Evolutionary conservation across 2,797 vertebrate genomes (phyloP).

Genomic region (Microctenopoma lineatum): DNA sequence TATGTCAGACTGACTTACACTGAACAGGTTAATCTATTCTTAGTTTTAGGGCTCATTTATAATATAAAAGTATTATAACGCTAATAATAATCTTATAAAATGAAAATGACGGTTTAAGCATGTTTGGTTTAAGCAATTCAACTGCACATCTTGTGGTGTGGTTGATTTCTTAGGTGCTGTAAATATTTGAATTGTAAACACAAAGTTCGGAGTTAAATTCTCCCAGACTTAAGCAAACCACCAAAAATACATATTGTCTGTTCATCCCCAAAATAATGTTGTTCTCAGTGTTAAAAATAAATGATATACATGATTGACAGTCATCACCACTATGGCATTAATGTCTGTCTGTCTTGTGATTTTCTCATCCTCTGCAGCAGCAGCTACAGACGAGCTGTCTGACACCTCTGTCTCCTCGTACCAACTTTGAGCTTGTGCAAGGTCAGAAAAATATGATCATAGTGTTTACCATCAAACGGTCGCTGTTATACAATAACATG

Average conservation of each 20-base stretch:
- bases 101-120: too few relatives aligned
- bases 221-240: neutral
- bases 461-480: neutral
- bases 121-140: too few relatives aligned
- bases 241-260: conserved; percentile 18
- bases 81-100: too few relatives aligned
- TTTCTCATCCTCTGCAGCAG: conserved; percentile 17
- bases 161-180: neutral
- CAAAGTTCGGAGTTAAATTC: neutral
- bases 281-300: conserved; percentile 22
- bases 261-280: neutral
- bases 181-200: conserved; percentile 12
- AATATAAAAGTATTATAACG: too few relatives aligned
- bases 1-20: too few relatives aligned
- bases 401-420: neutral
- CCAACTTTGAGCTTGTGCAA: neutral
- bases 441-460: neutral
- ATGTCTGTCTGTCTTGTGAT: neutral
- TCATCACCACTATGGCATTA: neutral
- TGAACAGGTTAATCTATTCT: too few relatives aligned
- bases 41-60: too few relatives aligned
- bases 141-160: neutral
- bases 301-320: conserved; percentile 1
- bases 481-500: neutral
- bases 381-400: neutral